phyloP scores from a whole-genome alignment of 2,888 invertebrate species.

The Drosophila putrida region DNA sequence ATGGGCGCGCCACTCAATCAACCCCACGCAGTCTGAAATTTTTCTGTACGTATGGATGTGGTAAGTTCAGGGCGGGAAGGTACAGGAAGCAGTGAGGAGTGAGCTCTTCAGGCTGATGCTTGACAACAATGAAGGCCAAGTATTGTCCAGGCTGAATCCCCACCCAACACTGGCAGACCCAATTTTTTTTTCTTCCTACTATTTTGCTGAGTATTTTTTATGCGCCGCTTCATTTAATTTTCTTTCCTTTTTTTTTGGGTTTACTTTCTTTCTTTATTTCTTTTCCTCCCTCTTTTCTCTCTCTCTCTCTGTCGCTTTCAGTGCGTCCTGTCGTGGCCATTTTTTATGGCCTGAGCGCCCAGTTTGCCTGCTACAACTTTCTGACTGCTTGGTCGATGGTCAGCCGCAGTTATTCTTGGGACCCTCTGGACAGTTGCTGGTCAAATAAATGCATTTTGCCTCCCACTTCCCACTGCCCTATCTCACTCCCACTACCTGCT shows the following conservation, averaged over 20 bases:
- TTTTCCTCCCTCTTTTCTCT: slow-evolving; percentile 2
- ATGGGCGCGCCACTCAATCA: slow-evolving; percentile 80
- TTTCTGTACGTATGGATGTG: slow-evolving; percentile 15
- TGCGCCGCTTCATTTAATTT: slow-evolving; percentile 74
- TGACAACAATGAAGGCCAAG: slow-evolving; percentile 81
- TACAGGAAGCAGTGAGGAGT: background rate
- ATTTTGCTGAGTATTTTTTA: slow-evolving; percentile 64
- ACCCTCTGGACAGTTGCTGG: slow-evolving; percentile 51
- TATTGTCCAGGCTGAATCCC: slow-evolving; percentile 68
- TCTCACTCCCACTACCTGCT: background rate
- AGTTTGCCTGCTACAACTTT: slow-evolving; percentile 82
- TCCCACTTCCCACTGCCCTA: background rate
- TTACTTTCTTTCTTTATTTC: slow-evolving; percentile 4
- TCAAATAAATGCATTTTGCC: slow-evolving; percentile 73
- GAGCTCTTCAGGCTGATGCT: slow-evolving; percentile 53
- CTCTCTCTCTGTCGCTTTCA: slow-evolving; percentile 2
- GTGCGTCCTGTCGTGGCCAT: slow-evolving; percentile 26
- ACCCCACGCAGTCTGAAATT: slow-evolving; percentile 60
- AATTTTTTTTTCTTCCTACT: slow-evolving; percentile 62
- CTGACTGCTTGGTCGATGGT: slow-evolving; percentile 85
- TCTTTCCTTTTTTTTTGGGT: slow-evolving; percentile 38
- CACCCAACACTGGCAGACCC: slow-evolving; percentile 40
- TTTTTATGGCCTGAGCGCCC: slow-evolving; percentile 64
- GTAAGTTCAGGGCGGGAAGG: background rate
- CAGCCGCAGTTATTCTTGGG: slow-evolving; percentile 82